Conservation (phyloP, 2,888 invertebrate genomes). For the Eueremaeus valkanovi region DNA sequence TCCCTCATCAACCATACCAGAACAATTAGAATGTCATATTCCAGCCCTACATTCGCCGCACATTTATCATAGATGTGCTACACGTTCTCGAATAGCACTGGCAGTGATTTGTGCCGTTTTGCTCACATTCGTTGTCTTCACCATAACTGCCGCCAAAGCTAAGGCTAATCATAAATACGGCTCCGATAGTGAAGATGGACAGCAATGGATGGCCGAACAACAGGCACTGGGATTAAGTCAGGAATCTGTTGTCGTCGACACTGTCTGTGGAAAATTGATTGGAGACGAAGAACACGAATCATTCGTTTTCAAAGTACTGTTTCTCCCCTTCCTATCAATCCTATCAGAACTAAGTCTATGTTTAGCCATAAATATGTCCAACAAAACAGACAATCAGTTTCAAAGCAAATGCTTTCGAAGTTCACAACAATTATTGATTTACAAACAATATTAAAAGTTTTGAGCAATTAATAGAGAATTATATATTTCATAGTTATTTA, state of each 20-base stretch:
- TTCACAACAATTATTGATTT: not conserved
- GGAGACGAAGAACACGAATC: slow-evolving; percentile 45
- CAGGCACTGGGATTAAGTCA: slow-evolving; percentile 31
- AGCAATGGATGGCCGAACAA: slow-evolving; percentile 25
- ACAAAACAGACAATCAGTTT: no score
- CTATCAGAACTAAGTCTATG: no score
- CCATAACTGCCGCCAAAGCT: slow-evolving; percentile 17
- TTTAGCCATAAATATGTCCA: no score
- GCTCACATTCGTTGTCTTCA: slow-evolving; percentile 26
- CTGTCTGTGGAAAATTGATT: slow-evolving; percentile 44
- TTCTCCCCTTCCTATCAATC: not conserved
- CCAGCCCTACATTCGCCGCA: slow-evolving; percentile 4
- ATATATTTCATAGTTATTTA: no score
- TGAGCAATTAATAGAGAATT: not conserved
- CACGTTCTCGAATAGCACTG: slow-evolving; percentile 22
- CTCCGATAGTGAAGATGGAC: not conserved
- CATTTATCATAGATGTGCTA: slow-evolving; percentile 31
- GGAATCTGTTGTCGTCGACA: slow-evolving; percentile 44
- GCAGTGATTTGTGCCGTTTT: slow-evolving; percentile 27
- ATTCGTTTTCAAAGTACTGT: slow-evolving; percentile 45
- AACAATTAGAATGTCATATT: slow-evolving; percentile 33
- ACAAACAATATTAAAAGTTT: not conserved
- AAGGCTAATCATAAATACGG: not conserved
- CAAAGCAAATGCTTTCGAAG: no score
- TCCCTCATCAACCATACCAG: slow-evolving; percentile 27